Evolutionary conservation across 2,113 vertebrate species (phyloP).

Genomic region (Siphamia tubifer): DNA sequence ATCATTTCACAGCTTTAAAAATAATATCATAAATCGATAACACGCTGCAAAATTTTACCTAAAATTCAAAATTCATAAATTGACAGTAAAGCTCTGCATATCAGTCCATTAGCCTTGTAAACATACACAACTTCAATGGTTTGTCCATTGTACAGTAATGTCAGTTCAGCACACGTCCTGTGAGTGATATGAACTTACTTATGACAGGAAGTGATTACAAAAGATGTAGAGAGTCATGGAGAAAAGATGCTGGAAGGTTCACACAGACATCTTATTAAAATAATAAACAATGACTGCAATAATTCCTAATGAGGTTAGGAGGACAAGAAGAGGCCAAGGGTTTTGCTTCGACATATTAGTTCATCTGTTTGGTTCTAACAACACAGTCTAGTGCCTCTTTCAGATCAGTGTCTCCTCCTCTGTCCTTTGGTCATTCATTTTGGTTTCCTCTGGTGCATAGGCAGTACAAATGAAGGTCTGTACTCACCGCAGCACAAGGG

Average conservation of each 20-base stretch:
- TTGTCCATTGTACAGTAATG: conserved; percentile 1
- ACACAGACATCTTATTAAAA: conserved; percentile 44
- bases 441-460: background rate
- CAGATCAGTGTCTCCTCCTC: background rate
- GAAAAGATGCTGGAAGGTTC: conserved; percentile 7
- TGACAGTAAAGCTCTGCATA: background rate
- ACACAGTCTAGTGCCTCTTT: conserved; percentile 6
- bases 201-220: conserved; percentile 40
- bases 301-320: conserved; percentile 48
- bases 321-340: conserved; percentile 14
- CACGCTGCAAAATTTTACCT: too few relatives aligned
- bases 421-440: background rate
- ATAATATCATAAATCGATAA: background rate
- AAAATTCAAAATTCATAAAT: background rate
- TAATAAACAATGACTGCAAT: conserved; percentile 32
- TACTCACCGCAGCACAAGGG: too few relatives aligned
- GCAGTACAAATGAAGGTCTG: background rate
- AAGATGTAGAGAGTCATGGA: conserved; percentile 43
- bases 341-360: conserved; percentile 10
- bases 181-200: conserved; percentile 3
- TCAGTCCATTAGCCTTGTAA: background rate
- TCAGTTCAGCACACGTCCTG: conserved; percentile 23
- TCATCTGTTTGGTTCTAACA: conserved; percentile 14
- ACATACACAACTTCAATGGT: background rate
- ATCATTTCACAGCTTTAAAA: too few relatives aligned